These are phyloP conservation scores for Apteryx mantelli DNA, from an alignment of 2,113 vertebrate genomes.

Conservation along the genomic window DNA sequence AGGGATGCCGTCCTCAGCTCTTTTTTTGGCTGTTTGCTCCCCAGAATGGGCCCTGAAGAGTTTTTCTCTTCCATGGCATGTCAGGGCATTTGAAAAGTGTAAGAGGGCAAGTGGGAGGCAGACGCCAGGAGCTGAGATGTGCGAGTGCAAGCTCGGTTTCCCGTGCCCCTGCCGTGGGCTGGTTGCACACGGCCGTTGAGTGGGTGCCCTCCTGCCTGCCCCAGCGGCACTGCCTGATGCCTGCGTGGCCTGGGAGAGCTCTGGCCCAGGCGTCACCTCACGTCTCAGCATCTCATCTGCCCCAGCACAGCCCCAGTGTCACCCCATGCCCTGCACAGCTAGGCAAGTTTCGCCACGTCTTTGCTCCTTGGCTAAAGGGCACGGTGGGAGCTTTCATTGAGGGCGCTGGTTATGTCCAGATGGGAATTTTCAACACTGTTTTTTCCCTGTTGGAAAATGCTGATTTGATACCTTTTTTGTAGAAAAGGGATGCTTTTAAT, in stretches of 20 bases:
- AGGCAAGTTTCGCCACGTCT: not conserved
- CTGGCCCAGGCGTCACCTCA: not conserved
- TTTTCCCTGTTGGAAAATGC: not conserved
- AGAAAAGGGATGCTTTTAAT: not conserved
- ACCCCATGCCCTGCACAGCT: not conserved
- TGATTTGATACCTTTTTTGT: not conserved
- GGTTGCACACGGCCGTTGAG: not conserved
- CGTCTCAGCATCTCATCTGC: rapidly evolving
- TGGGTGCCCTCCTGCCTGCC: no score
- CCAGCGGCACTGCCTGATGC: not conserved
- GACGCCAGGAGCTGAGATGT: not conserved
- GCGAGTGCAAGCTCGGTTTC: not conserved
- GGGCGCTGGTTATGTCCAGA: rapidly evolving
- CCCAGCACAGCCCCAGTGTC: rapidly evolving
- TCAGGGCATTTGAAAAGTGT: rapidly evolving
- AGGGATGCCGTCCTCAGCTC: not conserved
- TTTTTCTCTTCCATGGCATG: not conserved
- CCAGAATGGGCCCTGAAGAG: not conserved
- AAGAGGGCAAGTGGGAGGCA: not conserved
- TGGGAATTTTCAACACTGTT: not conserved
- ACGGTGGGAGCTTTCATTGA: rapidly evolving
- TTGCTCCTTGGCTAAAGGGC: not conserved
- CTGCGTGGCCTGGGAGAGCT: not conserved
- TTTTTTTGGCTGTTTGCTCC: not conserved
- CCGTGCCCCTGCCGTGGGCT: rapidly evolving